Evolutionary conservation across 2,113 vertebrate species (phyloP).

Genomic region (Stomatorhinus ivindoensis): DNA sequence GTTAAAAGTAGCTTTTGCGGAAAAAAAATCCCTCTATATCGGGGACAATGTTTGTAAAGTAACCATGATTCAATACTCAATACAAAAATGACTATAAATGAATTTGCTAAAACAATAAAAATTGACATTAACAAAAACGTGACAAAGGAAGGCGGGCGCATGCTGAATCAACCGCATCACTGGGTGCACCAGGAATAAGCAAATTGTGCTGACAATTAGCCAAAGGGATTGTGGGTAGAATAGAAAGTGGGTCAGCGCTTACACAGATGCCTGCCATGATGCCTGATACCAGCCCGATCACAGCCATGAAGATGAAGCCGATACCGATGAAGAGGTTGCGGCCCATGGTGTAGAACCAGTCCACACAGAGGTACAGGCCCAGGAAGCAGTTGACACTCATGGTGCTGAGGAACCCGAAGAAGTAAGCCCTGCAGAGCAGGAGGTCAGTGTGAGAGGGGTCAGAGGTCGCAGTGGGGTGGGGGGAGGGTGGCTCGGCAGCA

Average conservation of each 20-base stretch:
- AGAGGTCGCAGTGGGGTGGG: too few species aligned
- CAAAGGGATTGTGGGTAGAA: neutral
- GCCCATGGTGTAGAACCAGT: slow-evolving; percentile 29
- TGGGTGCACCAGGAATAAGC: neutral
- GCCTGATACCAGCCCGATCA: slow-evolving; percentile 28
- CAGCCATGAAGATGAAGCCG: slow-evolving; percentile 33
- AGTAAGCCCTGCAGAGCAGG: slow-evolving; percentile 25
- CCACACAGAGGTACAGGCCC: slow-evolving; percentile 28
- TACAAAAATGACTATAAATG: neutral
- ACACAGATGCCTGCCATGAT: slow-evolving; percentile 30
- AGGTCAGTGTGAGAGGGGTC: too few species aligned
- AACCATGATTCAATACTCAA: neutral
- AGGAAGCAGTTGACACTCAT: slow-evolving; percentile 28
- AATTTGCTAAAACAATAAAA: neutral
- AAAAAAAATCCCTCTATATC: neutral
- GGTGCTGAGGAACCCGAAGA: slow-evolving; percentile 29
- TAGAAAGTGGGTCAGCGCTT: neutral
- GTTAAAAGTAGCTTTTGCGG: neutral
- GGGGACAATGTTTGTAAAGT: neutral
- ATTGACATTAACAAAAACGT: neutral
- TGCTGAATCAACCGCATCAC: neutral
- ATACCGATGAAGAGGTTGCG: slow-evolving; percentile 25
- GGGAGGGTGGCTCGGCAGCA: neutral
- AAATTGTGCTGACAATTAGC: neutral
- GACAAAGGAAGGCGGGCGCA: neutral